Evolutionary conservation across 2,113 vertebrate species (phyloP), one percentile per base, ranked within the genome.

Genomic region (Otolemur garnettii): DNA sequence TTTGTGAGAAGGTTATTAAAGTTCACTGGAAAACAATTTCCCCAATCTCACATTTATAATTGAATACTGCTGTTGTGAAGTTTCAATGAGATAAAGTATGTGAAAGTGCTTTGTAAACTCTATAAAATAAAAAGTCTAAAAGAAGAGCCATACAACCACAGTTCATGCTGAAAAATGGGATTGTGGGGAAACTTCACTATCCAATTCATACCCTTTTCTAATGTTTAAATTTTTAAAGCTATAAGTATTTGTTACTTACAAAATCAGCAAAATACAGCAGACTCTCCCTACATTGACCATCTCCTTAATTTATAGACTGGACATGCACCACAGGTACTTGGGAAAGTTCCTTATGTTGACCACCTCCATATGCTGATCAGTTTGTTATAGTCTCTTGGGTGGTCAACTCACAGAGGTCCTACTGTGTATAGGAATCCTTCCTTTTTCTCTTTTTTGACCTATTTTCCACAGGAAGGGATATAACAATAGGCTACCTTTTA

Each of bases 1-100:
- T 98, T 98, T 96, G 75, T 97, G 97, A 98, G 97, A 98, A 98
- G 97, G 62, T 98, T 98, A 98, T 98, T 98, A 98, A 98, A 98
- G 98, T 98, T 98, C 97, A 98, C 81, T 88, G 97, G 96, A 97
- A 98, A 98, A 98, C 97, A 98, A 92, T 97, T 98, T 96, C 81
- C 91, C 91, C 98, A 95, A 98, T 97, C 93, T 97, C 85, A 91
- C 50, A 98, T 98, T 97, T 87, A 94, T 98, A 95, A 96, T 97
- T 97, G 97, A 98, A 98, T 98, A 96, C 93, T 90, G 87, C 95
- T 97, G 93, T 95, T 72, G 89, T 90, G 95, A 96, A 53, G 86
- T 96, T 96, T 96, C 97, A 97, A 42, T 96, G 94, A 96, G 94
- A 97, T 90, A 92, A 97, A 95, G 66, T 85, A 66, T 78, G 93